These are phyloP conservation scores for Chelon labrosus DNA, from an alignment of 2,797 vertebrate species.

Conservation along the genomic window DNA sequence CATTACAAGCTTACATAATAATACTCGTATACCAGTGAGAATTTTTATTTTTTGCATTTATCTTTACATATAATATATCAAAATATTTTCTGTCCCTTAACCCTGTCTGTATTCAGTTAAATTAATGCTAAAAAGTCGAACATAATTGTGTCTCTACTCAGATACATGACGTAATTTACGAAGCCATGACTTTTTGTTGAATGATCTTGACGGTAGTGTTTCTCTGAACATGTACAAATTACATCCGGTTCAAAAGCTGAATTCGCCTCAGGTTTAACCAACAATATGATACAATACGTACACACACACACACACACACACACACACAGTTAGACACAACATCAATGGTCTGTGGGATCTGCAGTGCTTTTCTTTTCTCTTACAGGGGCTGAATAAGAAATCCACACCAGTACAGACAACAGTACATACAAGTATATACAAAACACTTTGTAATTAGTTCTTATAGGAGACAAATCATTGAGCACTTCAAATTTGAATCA, in stretches of 20 bases:
- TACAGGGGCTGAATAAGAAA: conserved; percentile 27
- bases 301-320: background rate
- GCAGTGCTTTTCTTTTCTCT: conserved; percentile 32
- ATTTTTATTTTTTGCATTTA: conserved; percentile 11
- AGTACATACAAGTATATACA: conserved; percentile 14
- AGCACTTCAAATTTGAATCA: conserved; percentile 7
- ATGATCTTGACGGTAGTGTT: background rate
- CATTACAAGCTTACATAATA: background rate
- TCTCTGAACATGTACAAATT: background rate
- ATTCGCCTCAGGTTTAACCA: conserved; percentile 5
- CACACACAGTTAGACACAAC: conserved; percentile 1
- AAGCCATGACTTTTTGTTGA: background rate
- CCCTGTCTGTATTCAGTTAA: conserved; percentile 14
- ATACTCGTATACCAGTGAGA: conserved; percentile 9
- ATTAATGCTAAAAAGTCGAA: conserved; percentile 17
- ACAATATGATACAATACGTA: conserved; percentile 16
- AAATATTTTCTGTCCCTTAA: conserved; percentile 3
- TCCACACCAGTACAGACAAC: conserved; percentile 13
- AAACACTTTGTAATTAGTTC: background rate
- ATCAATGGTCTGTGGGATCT: conserved; percentile 25
- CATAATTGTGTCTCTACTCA: background rate
- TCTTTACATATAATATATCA: conserved; percentile 23
- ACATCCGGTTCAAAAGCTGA: background rate
- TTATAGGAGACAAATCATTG: conserved; percentile 3
- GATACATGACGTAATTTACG: background rate